Conservation (phyloP, 2,888 invertebrate species). For the Tiphia femorata region DNA sequence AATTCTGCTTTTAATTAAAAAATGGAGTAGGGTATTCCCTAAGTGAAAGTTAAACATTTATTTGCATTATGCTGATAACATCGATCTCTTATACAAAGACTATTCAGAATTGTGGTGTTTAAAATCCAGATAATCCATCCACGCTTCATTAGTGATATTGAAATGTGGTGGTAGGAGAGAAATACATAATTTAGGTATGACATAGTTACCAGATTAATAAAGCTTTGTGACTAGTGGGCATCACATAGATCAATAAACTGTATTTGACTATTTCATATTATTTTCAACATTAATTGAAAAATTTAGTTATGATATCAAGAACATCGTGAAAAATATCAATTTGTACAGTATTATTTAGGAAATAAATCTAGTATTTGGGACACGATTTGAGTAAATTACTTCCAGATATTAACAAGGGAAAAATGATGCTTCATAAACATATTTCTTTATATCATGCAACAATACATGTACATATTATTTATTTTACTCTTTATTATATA, state of each 20-base stretch:
- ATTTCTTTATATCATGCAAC: too few relatives aligned
- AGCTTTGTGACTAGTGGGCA: constrained; percentile 24
- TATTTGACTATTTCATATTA: constrained; percentile 14
- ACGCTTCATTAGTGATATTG: constrained; percentile 21
- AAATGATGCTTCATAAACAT: too few relatives aligned
- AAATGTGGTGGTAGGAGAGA: constrained; percentile 25
- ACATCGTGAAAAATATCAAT: not conserved
- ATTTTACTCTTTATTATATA: too few relatives aligned
- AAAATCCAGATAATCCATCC: constrained; percentile 12
- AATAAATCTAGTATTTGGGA: too few relatives aligned
- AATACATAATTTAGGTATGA: constrained; percentile 26
- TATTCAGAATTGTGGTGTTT: not conserved
- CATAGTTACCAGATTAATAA: constrained; percentile 29
- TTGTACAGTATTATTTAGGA: not conserved
- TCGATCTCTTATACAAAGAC: not conserved
- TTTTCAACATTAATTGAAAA: not conserved
- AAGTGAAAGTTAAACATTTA: constrained; percentile 14
- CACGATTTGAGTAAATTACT: not conserved
- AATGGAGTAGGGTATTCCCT: constrained; percentile 10
- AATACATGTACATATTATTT: too few relatives aligned
- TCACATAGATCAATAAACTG: constrained; percentile 12
- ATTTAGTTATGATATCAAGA: too few relatives aligned
- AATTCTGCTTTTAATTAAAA: constrained; percentile 20
- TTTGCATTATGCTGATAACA: not conserved
- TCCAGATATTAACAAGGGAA: too few relatives aligned